Base-by-base conservation (phyloP, 1,140 invertebrate species). In the Drosophila trapezifrons region DNA sequence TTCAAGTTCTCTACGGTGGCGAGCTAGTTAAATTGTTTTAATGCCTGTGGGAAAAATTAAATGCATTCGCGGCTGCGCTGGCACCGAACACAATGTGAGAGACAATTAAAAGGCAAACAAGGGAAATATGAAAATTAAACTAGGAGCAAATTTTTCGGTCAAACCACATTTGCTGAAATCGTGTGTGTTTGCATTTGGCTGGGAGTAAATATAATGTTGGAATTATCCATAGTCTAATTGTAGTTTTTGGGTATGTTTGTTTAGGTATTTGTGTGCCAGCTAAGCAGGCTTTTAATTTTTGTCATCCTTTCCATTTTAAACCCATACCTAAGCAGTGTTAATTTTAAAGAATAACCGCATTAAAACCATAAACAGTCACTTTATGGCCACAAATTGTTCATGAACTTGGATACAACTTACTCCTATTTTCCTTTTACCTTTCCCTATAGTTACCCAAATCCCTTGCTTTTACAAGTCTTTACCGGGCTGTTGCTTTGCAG, bases 11-110 rank as follows among this genome's bases (percentile, higher is more conserved):
- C 57, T 18, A 9, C 0, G 20, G 22, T 27, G 20, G 32, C 32
- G 5, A 49, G 59, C 71, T 55, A 76, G 71, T 76, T 76, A 79
- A 78, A 79, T 83, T 75, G 59, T 78, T 83, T 70, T 69, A 83
- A 76, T 71, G 55, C 67, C 70, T 54, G 47, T 47, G 67, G 71
- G 71, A 55, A 65, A 79, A 71, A 65, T 79, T 79, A 79, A 79
- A 79, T 66, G 55, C 40, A 58, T 37, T 73, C 32, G 47, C 27
- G 59, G 49, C 63, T 51, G 67, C 63, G 54, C 45, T 64, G 58
- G 17, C 46, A 42, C 40, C 49, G 20, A 43, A 55, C 54, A 62
- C 52, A 60, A 42, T 55, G 59, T 55, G 32, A 40, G 58, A 57
- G 32, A 18, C 35, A 57, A 55, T 52, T 60, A 72, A 32, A 79